These are phyloP conservation scores for Diarsia rubi DNA, from an alignment of 2,888 invertebrate genomes.

Conservation along the genomic window DNA sequence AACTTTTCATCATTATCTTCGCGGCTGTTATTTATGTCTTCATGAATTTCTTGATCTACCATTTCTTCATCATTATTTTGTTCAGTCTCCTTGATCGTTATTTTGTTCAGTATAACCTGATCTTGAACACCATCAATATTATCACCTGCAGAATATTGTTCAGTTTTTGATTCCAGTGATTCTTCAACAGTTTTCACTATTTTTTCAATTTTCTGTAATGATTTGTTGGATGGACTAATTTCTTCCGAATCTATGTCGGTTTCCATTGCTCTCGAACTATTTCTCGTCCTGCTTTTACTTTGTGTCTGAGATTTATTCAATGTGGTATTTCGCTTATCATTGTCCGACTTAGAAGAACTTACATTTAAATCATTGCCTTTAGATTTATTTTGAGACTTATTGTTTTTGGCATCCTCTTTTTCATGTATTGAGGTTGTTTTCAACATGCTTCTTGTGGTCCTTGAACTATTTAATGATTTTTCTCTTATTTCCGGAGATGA, in stretches of 20 bases:
- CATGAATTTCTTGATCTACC: slow-evolving; percentile 13
- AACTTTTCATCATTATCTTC: slow-evolving; percentile 5
- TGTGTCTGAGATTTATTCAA: slow-evolving; percentile 31
- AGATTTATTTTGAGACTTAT: slow-evolving; percentile 30
- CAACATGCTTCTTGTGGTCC: slow-evolving; percentile 54
- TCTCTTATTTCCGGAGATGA: slow-evolving; percentile 43
- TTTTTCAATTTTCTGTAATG: slow-evolving; percentile 21
- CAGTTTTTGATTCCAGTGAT: slow-evolving; percentile 44
- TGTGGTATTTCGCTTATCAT: slow-evolving; percentile 2
- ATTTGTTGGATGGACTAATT: slow-evolving; percentile 24
- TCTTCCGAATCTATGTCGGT: slow-evolving; percentile 18
- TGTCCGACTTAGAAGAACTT: slow-evolving; percentile 12
- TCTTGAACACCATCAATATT: slow-evolving; percentile 40
- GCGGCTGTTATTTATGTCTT: slow-evolving; percentile 19
- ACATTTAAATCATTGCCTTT: slow-evolving; percentile 18
- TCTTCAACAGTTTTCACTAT: slow-evolving; percentile 45
- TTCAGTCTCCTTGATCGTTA: slow-evolving; percentile 20
- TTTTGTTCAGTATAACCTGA: slow-evolving; percentile 19
- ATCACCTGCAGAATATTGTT: slow-evolving; percentile 31
- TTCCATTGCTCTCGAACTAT: slow-evolving; percentile 26
- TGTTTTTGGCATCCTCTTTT: slow-evolving; percentile 19
- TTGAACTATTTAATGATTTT: slow-evolving; percentile 47
- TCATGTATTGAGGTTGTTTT: slow-evolving; percentile 49
- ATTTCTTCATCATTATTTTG: slow-evolving; percentile 19
- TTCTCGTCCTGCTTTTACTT: slow-evolving; percentile 28